A percentile compares a stretch with the other conserved stretches of the same genome.
phyloP scores from a whole-genome alignment of 2,113 vertebrate species.

The Chaenogobius annularis region DNA sequence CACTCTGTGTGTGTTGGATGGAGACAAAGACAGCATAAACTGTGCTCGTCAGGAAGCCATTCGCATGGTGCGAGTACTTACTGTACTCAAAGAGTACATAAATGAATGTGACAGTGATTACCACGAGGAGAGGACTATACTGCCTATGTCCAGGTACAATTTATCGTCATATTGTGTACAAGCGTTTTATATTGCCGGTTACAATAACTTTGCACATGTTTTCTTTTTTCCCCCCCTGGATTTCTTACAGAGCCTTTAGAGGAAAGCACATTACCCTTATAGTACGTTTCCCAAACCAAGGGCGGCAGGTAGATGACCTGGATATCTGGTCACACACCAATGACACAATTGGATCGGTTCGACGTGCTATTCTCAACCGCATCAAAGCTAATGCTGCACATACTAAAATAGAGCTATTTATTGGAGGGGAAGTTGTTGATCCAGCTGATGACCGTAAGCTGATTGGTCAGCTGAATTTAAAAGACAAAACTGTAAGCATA shows the following conservation, averaged over 20 bases:
- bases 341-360: constrained; percentile 97
- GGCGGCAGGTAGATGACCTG: constrained; percentile 95
- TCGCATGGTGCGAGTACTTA: constrained; percentile 97
- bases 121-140: constrained; percentile 97
- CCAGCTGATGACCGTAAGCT: constrained; percentile 96
- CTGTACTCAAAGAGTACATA: constrained; percentile 96
- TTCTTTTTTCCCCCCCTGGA: background rate
- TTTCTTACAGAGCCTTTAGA: constrained; percentile 88
- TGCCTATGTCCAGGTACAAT: constrained; percentile 96
- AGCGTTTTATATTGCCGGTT: background rate
- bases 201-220: too few species aligned
- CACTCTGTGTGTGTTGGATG: constrained; percentile 95
- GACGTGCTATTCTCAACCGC: constrained; percentile 92
- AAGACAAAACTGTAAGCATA: constrained; percentile 93
- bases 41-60: constrained; percentile 97
- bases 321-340: constrained; percentile 99
- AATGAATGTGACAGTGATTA: constrained; percentile 99
- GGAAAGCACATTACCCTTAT: constrained; percentile 97
- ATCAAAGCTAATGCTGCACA: constrained; percentile 97
- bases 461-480: constrained; percentile 96
- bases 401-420: constrained; percentile 97
- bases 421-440: constrained; percentile 96
- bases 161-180: background rate
- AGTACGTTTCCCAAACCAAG: constrained; percentile 98
- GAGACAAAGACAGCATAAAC: constrained; percentile 99